Evolutionary conservation across 2,113 vertebrate genomes (phyloP).

Genomic region (Cariama cristata): DNA sequence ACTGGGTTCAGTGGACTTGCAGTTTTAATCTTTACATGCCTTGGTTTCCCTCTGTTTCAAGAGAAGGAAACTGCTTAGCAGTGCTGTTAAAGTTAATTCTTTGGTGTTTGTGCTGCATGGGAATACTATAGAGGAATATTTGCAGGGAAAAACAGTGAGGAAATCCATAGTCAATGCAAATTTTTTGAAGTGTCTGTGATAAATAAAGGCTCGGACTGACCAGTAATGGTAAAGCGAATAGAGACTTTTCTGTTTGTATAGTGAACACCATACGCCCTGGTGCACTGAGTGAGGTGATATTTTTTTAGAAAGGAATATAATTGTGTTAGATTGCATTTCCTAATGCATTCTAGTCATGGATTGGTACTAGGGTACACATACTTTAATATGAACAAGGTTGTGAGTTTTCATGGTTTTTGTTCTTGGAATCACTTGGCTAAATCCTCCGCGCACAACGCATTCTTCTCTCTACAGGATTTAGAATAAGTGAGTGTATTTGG

Average conservation of each 20-base stretch:
- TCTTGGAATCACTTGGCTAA: background rate
- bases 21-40: background rate
- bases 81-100: background rate
- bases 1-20: background rate
- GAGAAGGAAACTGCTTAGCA: background rate
- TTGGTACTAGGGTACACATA: accelerated
- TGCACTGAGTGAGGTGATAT: background rate
- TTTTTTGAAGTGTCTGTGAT: background rate
- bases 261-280: background rate
- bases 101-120: background rate
- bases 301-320: background rate
- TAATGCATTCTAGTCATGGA: background rate
- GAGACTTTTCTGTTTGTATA: background rate
- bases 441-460: accelerated
- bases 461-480: background rate
- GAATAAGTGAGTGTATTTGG: background rate
- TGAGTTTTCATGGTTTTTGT: background rate
- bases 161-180: background rate
- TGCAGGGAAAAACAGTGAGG: background rate
- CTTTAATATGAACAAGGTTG: background rate
- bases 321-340: background rate
- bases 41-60: background rate
- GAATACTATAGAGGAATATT: background rate
- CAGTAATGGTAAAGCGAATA: background rate
- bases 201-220: background rate